Evolutionary conservation across 1,140 invertebrate species (phyloP), one percentile per base, ranked within the genome.

Genomic region (Olivierus martensii): DNA sequence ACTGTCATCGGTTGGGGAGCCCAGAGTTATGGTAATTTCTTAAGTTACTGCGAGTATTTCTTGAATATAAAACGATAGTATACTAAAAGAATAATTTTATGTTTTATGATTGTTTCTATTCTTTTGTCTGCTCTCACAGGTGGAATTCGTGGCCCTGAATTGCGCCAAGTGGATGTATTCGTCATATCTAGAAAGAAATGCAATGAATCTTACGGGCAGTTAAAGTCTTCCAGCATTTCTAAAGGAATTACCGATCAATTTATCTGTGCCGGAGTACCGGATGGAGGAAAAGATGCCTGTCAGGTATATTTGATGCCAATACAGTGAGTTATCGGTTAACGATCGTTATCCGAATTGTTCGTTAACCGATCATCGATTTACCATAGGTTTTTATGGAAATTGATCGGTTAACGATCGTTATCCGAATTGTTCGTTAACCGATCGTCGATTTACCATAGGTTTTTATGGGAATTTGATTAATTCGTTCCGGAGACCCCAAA

Each of bases 1-100:
- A 91, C 87, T 0, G 87, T 92, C 0, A 85, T 86, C 0, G 88
- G 88, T 15, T 92, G 87, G 87, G 88, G 87, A 45, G 52, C 50
- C 18, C 43, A 54, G 19, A 34, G 36, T 18, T 56, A 22, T 28
- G 54, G 54, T 56, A 38, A 47, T 48, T 55, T n/a, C 14, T 10
- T 1, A 9, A 6, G n/a, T 47, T 47, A 34, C 14, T 38, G 39
- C 39, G 17, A 38, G n/a, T 38, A n/a, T 7, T 10, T 12, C 39
- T 6, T n/a, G 5, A 12, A 41, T 41, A 9, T 41, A 7, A n/a
- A 41, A 15, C 12, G 39, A 12, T n/a, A 4, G 39, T 4, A n/a
- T 18, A 12, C 14, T 4, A 5, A 12, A 41, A 10, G 7, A 7
- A 38, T 38, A n/a, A 38, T 10, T 10, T 14, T 38, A 7, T 10